Percentiles rank a stretch among this genome's conserved stretches.
Evolutionary conservation across 2,797 vertebrate genomes (phyloP).

Genomic region (Channallabes apus): DNA sequence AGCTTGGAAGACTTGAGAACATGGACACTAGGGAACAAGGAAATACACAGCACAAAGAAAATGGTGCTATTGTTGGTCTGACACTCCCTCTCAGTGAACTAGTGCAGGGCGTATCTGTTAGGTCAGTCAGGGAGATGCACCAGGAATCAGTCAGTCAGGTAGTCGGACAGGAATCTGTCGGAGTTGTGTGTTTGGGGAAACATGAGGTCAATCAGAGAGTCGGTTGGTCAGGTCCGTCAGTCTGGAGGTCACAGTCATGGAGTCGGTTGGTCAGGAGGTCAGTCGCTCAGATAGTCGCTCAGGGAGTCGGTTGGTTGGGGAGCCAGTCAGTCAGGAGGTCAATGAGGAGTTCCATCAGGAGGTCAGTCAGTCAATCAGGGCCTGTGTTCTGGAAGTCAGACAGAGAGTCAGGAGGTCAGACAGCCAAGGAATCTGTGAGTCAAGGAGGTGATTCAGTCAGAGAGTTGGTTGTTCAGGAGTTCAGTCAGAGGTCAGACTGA

Average conservation of each 20-base stretch:
- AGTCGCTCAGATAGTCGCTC: neutral
- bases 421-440: too few species aligned
- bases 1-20: neutral
- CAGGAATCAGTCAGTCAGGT: neutral
- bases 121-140: neutral
- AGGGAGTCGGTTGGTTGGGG: too few species aligned
- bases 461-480: too few species aligned
- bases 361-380: neutral
- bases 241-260: neutral
- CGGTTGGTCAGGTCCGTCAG: neutral
- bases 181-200: neutral
- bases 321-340: too few species aligned
- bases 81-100: neutral
- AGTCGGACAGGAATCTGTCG: neutral
- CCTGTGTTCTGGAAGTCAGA: too few species aligned
- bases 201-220: neutral
- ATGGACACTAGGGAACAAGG: neutral
- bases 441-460: neutral
- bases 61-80: neutral
- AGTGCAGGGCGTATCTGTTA: too few species aligned
- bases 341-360: too few species aligned
- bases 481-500: too few species aligned
- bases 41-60: neutral
- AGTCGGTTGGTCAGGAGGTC: too few species aligned
- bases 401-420: too few species aligned